phyloP scores from a whole-genome alignment of 2,797 vertebrate genomes.

The Vespertilio murinus region DNA sequence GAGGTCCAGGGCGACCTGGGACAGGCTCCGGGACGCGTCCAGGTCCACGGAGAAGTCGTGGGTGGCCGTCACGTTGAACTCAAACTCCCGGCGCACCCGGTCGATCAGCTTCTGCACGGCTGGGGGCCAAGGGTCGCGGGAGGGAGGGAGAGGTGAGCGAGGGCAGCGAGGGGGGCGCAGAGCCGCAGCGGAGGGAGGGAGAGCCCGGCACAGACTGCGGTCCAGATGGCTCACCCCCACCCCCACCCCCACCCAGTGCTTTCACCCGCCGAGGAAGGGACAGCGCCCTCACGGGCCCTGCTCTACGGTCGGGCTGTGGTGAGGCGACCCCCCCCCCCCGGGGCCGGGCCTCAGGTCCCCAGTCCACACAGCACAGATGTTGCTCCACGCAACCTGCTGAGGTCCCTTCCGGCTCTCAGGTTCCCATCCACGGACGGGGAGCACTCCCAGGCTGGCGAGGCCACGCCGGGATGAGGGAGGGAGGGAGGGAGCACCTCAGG shows the following conservation, averaged over 20 bases:
- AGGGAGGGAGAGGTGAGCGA: background rate
- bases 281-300: background rate
- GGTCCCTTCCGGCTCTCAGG: background rate
- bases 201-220: background rate
- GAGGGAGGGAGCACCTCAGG: fast-evolving
- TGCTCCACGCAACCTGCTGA: background rate
- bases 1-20: conserved; percentile 87
- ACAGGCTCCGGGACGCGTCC: conserved; percentile 87
- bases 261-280: background rate
- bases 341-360: background rate
- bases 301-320: background rate
- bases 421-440: background rate
- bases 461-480: fast-evolving
- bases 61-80: conserved; percentile 88
- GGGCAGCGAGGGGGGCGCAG: background rate
- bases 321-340: background rate
- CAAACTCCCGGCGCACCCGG: conserved; percentile 88
- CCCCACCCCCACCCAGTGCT: background rate
- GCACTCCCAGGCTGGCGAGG: fast-evolving
- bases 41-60: conserved; percentile 83
- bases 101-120: conserved; percentile 83
- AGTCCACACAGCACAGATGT: background rate
- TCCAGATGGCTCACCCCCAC: too few species aligned
- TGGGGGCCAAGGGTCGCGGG: conserved; percentile 57
- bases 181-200: background rate